phyloP scores from a whole-genome alignment of 2,113 vertebrate species.

The Gopherus evgoodei region DNA sequence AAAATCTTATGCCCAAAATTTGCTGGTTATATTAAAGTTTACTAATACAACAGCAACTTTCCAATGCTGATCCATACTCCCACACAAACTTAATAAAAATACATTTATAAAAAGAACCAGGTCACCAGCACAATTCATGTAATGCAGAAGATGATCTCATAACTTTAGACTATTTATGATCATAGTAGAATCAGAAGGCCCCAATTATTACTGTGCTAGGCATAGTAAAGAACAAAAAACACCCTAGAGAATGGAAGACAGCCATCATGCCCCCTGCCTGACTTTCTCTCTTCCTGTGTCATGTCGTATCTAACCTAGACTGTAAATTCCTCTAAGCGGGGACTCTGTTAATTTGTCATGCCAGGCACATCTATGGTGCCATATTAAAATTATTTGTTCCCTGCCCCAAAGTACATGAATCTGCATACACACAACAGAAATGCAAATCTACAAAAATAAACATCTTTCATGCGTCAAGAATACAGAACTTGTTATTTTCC shows the following conservation, averaged over 20 bases:
- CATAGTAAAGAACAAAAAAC: neutral
- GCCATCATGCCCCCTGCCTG: neutral
- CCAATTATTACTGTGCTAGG: accelerated
- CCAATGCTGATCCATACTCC: accelerated
- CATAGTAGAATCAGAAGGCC: neutral
- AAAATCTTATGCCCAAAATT: neutral
- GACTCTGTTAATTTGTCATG: neutral
- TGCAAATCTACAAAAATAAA: neutral
- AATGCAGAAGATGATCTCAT: neutral
- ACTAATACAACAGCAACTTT: neutral
- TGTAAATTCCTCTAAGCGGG: neutral
- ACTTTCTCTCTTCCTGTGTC: accelerated
- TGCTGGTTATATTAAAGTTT: neutral
- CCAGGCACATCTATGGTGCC: neutral
- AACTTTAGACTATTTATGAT: accelerated
- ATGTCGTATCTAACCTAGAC: neutral
- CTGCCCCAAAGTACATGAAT: neutral
- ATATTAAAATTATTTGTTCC: neutral
- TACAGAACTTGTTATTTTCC: neutral
- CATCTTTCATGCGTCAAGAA: neutral
- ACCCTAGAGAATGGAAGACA: neutral
- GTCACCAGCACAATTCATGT: neutral
- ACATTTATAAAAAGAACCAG: neutral
- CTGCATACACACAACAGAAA: neutral
- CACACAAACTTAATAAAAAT: neutral